Base-by-base conservation (phyloP, 53 echinoderm and acorn worm genomes). In the Temnopleurus reevesii region DNA sequence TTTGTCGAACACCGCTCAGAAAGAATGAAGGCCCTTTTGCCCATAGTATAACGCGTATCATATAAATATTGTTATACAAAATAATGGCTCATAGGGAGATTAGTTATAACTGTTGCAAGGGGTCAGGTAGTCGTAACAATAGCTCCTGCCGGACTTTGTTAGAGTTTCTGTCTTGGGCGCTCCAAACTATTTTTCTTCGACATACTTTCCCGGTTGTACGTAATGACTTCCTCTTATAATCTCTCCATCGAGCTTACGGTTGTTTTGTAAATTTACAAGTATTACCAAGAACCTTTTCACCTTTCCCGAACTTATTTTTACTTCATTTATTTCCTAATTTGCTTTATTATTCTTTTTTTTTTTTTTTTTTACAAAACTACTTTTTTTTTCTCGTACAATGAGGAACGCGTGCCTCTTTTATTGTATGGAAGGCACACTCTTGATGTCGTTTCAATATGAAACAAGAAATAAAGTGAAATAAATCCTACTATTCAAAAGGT, bases 41-140 rank as follows among this genome's bases (percentile, higher is more conserved):
- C 51, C n/a, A n/a, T 45, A 58, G 60, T 85, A 59, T 85, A 59
- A 60, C 85, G 85, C 85, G 60, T 60, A 45, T 59, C 60, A 60
- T 85, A 60, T 44, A 85, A 85, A 85, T 85, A 85, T 85, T 85
- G 85, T 85, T 58, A 38, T 85, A 60, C 85, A 60, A 59, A 85
- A 85, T 47, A 85, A 51, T 45, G 83, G 60, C 60, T 85, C n/a
- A 12, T 21, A 60, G 60, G 59, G 15, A 31, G 46, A 59, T 85
- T 59, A 45, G 36, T 85, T 85, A 60, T 85, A 85, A 85, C 85
- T 59, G 85, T 85, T 45, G 29, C 85, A 85, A 59, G 85, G 85
- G 61, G 59, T 61, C 43, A 10, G 35, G 34, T 43, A 59, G 41
- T 85, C 60, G 85, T 45, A 85, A 85, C 85, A 85, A 85, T 85